A percentile compares a stretch with the other conserved stretches of the same genome.
These are phyloP conservation scores for Meteorus sp. DNA, from an alignment of 1,140 invertebrate genomes.

Conservation along the genomic window DNA sequence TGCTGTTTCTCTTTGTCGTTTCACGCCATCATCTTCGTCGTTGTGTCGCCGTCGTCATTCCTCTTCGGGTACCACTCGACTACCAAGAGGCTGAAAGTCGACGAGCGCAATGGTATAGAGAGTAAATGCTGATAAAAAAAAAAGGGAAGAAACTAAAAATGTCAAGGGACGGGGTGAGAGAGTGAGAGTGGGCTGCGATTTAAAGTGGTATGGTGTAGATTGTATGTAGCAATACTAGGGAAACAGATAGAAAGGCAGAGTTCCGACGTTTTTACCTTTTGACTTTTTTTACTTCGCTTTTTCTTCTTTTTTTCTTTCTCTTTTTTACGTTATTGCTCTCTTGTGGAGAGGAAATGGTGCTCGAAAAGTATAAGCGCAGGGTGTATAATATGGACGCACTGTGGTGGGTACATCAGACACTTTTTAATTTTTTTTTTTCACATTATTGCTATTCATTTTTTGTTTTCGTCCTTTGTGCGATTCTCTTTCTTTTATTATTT, in stretches of 20 bases:
- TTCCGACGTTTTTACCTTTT: conserved; percentile 22
- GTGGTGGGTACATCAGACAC: not conserved
- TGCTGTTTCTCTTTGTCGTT: too few species aligned
- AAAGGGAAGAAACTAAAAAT: too few species aligned
- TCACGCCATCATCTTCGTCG: conserved; percentile 5
- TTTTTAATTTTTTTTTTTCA: not conserved
- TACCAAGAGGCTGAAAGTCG: not conserved
- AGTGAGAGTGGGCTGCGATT: not conserved
- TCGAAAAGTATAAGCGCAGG: conserved; percentile 22
- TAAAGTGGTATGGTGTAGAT: not conserved
- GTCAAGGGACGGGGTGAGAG: not conserved
- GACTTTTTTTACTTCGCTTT: too few species aligned
- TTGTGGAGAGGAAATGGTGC: conserved; percentile 28
- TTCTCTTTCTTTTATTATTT: too few species aligned
- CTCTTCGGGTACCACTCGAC: not conserved
- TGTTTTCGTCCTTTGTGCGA: too few species aligned
- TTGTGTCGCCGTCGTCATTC: conserved; percentile 7
- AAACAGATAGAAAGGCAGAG: conserved; percentile 16
- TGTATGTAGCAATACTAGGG: not conserved
- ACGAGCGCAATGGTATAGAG: not conserved
- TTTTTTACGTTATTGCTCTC: conserved; percentile 29
- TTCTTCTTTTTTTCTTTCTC: too few species aligned
- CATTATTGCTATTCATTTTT: not conserved
- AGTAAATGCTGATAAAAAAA: not conserved
- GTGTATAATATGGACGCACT: not conserved